phyloP scores from a whole-genome alignment of 2,113 vertebrate species.

The Pan troglodytes region NHGRI_mPanTro3-v2.1_pri NC_072416.2:85970001-85970500 shows the following conservation, averaged over 20 bases:
- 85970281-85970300: background rate
- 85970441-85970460: background rate
- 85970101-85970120: rapidly evolving
- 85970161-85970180: background rate
- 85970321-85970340: background rate
- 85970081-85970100: background rate
- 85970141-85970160: background rate
- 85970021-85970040: background rate
- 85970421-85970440: background rate
- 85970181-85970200: rapidly evolving
- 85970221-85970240: background rate
- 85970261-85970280: background rate
- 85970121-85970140: background rate
- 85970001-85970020: background rate
- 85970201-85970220: too few species aligned
- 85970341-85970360: background rate
- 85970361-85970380: background rate
- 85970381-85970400: background rate
- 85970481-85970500: background rate
- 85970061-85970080: background rate
- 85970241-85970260: background rate
- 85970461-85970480: background rate
- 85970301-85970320: background rate
- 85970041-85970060: background rate
- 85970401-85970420: background rate